phyloP scores from a whole-genome alignment of 2,888 invertebrate genomes.

The Clistopyga incitator region DNA sequence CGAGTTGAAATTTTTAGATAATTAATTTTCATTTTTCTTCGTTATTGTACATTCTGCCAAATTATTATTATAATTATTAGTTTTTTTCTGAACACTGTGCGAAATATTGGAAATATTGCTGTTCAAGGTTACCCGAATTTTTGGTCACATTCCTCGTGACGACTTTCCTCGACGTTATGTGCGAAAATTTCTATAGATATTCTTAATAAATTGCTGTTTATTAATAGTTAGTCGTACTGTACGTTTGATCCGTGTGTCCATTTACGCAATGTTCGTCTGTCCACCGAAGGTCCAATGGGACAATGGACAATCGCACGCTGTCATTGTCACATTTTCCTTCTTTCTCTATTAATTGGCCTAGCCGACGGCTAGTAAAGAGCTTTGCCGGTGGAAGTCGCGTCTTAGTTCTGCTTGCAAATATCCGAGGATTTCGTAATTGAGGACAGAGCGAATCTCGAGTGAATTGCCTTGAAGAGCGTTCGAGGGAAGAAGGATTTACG shows the following conservation, averaged over 20 bases:
- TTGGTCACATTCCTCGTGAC: slow-evolving; percentile 19
- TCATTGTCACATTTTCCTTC: slow-evolving; percentile 62
- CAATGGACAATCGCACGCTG: slow-evolving; percentile 73
- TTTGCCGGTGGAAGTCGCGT: slow-evolving; percentile 57
- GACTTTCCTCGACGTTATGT: slow-evolving; percentile 13
- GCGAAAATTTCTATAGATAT: slow-evolving; percentile 48
- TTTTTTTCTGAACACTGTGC: slow-evolving; percentile 53
- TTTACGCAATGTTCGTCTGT: slow-evolving; percentile 74
- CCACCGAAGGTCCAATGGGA: slow-evolving; percentile 73
- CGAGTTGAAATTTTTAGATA: slow-evolving; percentile 73
- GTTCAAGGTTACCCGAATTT: slow-evolving; percentile 51
- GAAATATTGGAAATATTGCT: slow-evolving; percentile 46
- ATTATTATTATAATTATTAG: slow-evolving; percentile 33
- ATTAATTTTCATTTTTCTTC: slow-evolving; percentile 35
- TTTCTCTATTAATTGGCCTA: slow-evolving; percentile 33
- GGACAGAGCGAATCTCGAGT: slow-evolving; percentile 60
- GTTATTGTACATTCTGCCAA: slow-evolving; percentile 44
- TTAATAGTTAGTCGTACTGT: slow-evolving; percentile 66
- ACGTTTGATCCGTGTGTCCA: slow-evolving; percentile 72
- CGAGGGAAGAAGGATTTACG: slow-evolving; percentile 65
- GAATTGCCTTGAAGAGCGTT: slow-evolving; percentile 19
- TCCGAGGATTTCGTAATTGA: slow-evolving; percentile 71
- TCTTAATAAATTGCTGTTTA: slow-evolving; percentile 61
- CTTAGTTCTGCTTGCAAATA: slow-evolving; percentile 72
- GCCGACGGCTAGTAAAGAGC: slow-evolving; percentile 27